phyloP scores from a whole-genome alignment of 2,113 vertebrate species.

The Mormyrus lacerda region DNA sequence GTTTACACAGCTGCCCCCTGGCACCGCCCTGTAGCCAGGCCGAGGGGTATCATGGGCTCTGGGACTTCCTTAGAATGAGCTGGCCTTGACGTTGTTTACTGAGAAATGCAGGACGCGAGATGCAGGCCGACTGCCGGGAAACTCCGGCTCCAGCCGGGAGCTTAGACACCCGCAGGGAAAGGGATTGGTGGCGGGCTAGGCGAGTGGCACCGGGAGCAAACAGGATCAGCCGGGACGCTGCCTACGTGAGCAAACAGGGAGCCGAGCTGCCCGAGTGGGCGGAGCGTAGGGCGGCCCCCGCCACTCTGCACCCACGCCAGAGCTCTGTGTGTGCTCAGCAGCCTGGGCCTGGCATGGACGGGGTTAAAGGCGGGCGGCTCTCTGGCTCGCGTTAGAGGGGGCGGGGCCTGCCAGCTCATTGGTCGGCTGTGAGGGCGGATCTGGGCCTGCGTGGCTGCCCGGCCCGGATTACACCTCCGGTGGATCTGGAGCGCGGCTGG shows the following conservation, averaged over 20 bases:
- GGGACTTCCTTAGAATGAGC: not conserved
- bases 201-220: not conserved
- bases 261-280: not conserved
- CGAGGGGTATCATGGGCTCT: not conserved
- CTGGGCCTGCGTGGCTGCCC: slow-evolving; percentile 53
- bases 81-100: not conserved
- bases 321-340: not conserved
- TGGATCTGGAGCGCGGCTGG: slow-evolving; percentile 44
- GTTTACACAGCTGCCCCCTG: not conserved
- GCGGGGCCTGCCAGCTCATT: slow-evolving; percentile 67
- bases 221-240: not conserved
- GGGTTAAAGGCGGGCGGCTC: slow-evolving; percentile 57
- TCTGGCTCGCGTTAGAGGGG: slow-evolving; percentile 49
- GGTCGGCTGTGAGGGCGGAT: slow-evolving; percentile 81
- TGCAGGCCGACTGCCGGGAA: not conserved
- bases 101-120: not conserved
- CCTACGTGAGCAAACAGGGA: not conserved
- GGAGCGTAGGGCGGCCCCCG: not conserved
- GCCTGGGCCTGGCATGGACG: slow-evolving; percentile 29
- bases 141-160: not conserved
- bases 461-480: slow-evolving; percentile 59
- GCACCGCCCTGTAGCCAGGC: not conserved
- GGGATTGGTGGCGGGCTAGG: not conserved
- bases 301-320: not conserved
- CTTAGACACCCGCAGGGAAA: not conserved